Base-by-base conservation (phyloP, 2,888 invertebrate species). In the Agonopterix arenella region DNA sequence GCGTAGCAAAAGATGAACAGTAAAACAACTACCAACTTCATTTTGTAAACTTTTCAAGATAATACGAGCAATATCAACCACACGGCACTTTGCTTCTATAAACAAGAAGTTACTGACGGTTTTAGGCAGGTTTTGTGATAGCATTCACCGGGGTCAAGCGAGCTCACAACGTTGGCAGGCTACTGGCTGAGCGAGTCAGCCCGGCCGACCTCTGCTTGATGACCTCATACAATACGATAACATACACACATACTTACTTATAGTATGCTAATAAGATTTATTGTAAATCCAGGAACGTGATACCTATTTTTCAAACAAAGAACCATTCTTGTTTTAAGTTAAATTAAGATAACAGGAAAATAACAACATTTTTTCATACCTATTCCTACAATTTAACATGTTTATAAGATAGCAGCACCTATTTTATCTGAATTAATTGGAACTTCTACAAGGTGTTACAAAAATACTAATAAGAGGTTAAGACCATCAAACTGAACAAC, bases 11-110 rank as follows among this genome's bases (percentile, higher is more conserved):
- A 65, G 52, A 66, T 65, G 51, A 80, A 69, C 53, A 85, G 61
- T 56, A 85, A 65, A 60, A 80, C 58, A 58, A 78, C 59, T 36
- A 63, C 54, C 13, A 53, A 61, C 76, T 80, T 85, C 88, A 88
- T 83, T 57, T 52, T 76, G 38, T 18, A 41, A 46, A 11, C 11
- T 37, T 43, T 46, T 18, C 43, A 8, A 28, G 47, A 50, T 52
- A 48, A 45, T 52, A 47, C 52, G 51, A 40, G 36, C 47, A 52
- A 45, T 46, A 52, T 49, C 45, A 49, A 58, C 56, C 54, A 56
- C 38, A 42, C 40, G 51, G 11, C 44, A 44, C 36, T 45, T 51
- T 51, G 51, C 42, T 11, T 52, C 48, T 5, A 28, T 37, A 45
- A 7, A 41, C 40, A 36, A 45, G 40, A 0, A 40, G 40, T 10